phyloP scores from a whole-genome alignment of 2,888 invertebrate genomes.

The Drosophila subsilvestris region DNA sequence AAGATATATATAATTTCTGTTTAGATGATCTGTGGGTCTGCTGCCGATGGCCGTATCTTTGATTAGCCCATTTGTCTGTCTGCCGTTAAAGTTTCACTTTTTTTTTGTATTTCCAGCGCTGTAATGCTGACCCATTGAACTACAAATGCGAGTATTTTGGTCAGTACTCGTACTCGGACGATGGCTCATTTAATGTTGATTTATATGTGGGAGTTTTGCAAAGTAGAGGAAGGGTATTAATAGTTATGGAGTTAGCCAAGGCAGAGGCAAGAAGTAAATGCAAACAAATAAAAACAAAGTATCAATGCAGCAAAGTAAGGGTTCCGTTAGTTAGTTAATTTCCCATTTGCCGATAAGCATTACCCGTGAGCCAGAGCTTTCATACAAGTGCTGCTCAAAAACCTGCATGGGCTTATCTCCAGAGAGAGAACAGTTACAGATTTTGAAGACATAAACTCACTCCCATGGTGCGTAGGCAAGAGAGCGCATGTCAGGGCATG shows the following conservation, averaged over 20 bases:
- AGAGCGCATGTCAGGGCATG: background rate
- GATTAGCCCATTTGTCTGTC: constrained; percentile 77
- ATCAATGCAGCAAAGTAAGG: background rate
- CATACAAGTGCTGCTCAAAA: background rate
- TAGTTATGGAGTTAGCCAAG: background rate
- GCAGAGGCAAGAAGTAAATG: background rate
- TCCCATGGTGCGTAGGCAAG: background rate
- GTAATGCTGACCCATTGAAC: constrained; percentile 73
- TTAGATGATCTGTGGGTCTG: constrained; percentile 58
- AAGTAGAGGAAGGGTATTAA: background rate
- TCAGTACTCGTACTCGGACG: background rate
- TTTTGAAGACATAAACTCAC: background rate
- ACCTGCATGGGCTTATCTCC: background rate
- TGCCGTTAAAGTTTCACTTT: constrained; percentile 66
- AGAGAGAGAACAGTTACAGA: too few species aligned
- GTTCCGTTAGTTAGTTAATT: background rate
- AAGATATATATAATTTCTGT: constrained; percentile 68
- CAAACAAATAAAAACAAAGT: background rate
- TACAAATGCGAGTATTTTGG: constrained; percentile 26
- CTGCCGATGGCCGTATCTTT: constrained; percentile 47
- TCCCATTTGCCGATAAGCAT: too few species aligned
- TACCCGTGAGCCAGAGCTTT: background rate
- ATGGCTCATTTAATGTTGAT: background rate
- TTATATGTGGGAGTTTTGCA: background rate
- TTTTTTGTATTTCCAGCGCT: constrained; percentile 26